These are phyloP conservation scores for Phengaris alcon DNA, from an alignment of 2,888 invertebrate species.

Conservation along the genomic window DNA sequence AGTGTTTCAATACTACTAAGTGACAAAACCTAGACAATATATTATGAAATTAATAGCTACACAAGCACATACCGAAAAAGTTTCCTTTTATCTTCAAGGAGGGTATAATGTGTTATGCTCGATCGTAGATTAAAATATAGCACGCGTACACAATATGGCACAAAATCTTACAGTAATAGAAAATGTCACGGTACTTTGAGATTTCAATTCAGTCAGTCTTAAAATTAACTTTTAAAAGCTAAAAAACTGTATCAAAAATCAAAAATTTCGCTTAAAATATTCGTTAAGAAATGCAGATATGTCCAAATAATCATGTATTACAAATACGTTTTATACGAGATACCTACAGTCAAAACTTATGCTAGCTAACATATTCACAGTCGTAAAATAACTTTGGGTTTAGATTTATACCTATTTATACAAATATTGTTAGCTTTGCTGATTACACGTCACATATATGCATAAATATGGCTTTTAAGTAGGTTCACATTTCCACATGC, in stretches of 20 bases:
- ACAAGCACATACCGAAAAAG: not conserved
- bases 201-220: constrained; percentile 19
- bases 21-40: too few species aligned
- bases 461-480: not conserved
- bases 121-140: not conserved
- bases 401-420: constrained; percentile 16
- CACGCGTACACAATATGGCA: constrained; percentile 7
- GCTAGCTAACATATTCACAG: constrained; percentile 20
- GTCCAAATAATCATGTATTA: not conserved
- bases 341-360: constrained; percentile 1
- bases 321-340: not conserved
- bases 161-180: not conserved
- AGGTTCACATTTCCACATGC: not conserved
- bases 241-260: constrained; percentile 20
- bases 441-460: not conserved
- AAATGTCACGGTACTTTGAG: constrained; percentile 17
- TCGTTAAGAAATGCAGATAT: constrained; percentile 9
- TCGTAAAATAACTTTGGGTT: constrained; percentile 27
- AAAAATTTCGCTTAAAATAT: not conserved
- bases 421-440: not conserved
- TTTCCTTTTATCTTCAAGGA: not conserved
- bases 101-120: not conserved
- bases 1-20: too few species aligned
- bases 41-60: too few species aligned
- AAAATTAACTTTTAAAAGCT: not conserved